Percentiles rank a stretch among this genome's conserved stretches.
These are phyloP conservation scores for Ommatoiulus sabulosus DNA, from an alignment of 2,888 invertebrate species.

Conservation along the genomic window DNA sequence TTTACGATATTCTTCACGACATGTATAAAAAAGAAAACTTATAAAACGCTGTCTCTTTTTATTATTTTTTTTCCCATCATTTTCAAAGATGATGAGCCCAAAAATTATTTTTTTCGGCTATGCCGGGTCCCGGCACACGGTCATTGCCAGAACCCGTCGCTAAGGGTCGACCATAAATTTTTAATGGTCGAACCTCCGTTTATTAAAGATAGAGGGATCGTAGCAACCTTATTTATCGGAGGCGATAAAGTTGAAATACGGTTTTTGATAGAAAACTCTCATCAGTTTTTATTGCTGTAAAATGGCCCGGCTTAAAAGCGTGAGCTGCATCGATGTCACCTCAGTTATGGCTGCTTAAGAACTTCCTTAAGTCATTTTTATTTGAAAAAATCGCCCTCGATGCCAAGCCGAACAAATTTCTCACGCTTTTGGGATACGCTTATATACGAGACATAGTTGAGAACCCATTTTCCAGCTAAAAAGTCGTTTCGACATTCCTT, in stretches of 20 bases:
- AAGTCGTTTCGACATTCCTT: neutral
- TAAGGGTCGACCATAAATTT: neutral
- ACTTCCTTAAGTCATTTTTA: neutral
- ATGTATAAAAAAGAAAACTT: too few relatives aligned
- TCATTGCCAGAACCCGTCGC: neutral
- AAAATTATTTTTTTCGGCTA: too few relatives aligned
- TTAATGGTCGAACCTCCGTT: neutral
- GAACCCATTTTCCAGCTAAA: neutral
- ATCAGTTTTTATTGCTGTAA: conserved; percentile 49
- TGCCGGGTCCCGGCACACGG: neutral
- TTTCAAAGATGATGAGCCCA: neutral
- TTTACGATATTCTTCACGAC: too few relatives aligned
- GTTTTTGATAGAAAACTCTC: conserved; percentile 30
- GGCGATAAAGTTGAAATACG: conserved; percentile 22
- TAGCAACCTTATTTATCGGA: neutral
- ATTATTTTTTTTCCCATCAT: neutral
- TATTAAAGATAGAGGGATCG: neutral
- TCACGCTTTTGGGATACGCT: neutral
- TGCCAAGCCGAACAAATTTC: neutral
- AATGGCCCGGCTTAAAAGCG: neutral
- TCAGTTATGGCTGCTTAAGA: neutral
- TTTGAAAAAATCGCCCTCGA: neutral
- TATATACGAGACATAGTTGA: neutral
- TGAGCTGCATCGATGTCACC: neutral
- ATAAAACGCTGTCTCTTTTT: too few relatives aligned